phyloP scores from a whole-genome alignment of 2,113 vertebrate genomes.

The Pseudois nayaur region DNA sequence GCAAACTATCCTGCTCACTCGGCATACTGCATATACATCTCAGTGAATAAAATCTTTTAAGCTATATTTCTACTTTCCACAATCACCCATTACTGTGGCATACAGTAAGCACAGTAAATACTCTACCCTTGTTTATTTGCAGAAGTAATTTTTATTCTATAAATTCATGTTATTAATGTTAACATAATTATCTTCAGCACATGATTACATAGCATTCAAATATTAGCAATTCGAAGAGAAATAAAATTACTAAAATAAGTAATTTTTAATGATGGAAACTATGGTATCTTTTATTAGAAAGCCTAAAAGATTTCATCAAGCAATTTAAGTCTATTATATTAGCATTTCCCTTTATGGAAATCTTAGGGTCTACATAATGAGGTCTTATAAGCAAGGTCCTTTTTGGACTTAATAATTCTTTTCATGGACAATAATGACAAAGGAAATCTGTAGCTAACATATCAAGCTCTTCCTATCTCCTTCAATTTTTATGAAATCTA shows the following conservation, averaged over 20 bases:
- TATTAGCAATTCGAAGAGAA: slow-evolving; percentile 20
- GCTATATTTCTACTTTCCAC: slow-evolving; percentile 6
- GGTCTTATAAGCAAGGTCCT: background rate
- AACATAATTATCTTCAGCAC: background rate
- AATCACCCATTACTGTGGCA: background rate
- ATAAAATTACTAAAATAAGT: background rate
- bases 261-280: slow-evolving; percentile 4
- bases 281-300: background rate
- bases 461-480: background rate
- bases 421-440: background rate
- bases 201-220: background rate
- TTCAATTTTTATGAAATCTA: slow-evolving; percentile 11
- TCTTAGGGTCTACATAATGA: background rate
- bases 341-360: slow-evolving; percentile 11
- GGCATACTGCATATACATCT: background rate
- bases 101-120: slow-evolving; percentile 11
- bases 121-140: background rate
- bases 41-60: background rate
- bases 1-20: background rate
- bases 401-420: background rate
- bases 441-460: background rate
- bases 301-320: background rate
- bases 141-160: slow-evolving; percentile 20
- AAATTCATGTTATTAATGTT: slow-evolving; percentile 29
- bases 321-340: background rate